phyloP scores from a whole-genome alignment of 2,113 vertebrate genomes.

The Merops nubicus region DNA sequence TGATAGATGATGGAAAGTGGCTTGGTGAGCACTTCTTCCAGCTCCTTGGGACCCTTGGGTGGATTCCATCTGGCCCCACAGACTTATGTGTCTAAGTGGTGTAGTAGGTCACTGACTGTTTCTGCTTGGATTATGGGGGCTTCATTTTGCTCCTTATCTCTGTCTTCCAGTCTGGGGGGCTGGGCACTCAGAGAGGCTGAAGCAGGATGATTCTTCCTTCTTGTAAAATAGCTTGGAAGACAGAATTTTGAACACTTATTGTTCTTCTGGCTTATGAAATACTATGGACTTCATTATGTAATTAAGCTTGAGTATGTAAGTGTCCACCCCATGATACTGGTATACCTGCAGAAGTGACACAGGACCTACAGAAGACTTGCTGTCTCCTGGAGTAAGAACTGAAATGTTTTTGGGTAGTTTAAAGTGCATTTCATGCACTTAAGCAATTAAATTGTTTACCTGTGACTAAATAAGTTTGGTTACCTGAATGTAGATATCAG shows the following conservation, averaged over 20 bases:
- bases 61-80: no score
- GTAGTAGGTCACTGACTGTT: no score
- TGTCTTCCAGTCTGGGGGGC: no score
- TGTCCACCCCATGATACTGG: neutral
- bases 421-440: neutral
- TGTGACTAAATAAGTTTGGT: neutral
- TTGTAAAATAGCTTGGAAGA: neutral
- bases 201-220: neutral
- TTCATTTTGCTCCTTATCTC: no score
- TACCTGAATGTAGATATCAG: neutral
- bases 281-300: neutral
- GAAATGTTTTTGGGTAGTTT: neutral
- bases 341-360: neutral
- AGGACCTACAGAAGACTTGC: neutral
- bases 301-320: neutral
- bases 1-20: no score
- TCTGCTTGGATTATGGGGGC: no score
- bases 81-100: no score
- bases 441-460: neutral
- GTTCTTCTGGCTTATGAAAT: neutral
- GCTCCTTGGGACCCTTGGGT: no score
- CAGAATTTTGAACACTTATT: neutral
- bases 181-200: neutral
- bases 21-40: no score
- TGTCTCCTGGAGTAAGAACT: neutral